phyloP scores from a whole-genome alignment of 1,140 invertebrate species.

The Sinella curviseta region DNA sequence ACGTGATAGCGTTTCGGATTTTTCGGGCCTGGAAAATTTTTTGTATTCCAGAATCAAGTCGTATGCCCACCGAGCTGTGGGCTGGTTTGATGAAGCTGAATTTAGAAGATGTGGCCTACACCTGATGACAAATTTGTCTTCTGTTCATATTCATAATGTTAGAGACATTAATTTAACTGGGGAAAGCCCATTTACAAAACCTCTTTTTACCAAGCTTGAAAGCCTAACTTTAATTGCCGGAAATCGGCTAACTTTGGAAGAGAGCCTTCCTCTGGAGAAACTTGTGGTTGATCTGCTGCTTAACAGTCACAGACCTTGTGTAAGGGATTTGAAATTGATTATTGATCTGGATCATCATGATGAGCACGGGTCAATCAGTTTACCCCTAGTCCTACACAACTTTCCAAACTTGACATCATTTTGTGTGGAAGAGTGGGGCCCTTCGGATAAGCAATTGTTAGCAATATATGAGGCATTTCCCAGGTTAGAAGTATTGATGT shows the following conservation, averaged over 20 bases:
- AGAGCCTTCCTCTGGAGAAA: background rate
- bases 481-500: background rate
- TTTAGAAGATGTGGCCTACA: background rate
- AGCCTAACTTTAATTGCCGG: background rate
- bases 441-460: background rate
- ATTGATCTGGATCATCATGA: conserved; percentile 7
- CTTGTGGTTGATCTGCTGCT: background rate
- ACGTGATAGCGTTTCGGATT: background rate
- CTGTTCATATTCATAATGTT: conserved; percentile 8
- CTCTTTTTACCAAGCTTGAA: background rate
- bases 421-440: conserved; percentile 6
- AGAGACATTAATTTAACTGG: background rate
- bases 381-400: background rate
- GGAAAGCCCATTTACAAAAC: background rate
- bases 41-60: background rate
- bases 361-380: background rate
- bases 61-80: background rate
- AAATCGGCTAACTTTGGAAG: background rate
- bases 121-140: background rate
- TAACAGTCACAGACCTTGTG: background rate
- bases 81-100: conserved; percentile 15
- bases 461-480: conserved; percentile 5
- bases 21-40: background rate
- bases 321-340: background rate
- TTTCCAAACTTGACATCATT: background rate